Percentiles rank a stretch among this genome's conserved stretches.
Conservation (phyloP, 2,888 invertebrate species). For the Gonocerus acuteangulatus region DNA sequence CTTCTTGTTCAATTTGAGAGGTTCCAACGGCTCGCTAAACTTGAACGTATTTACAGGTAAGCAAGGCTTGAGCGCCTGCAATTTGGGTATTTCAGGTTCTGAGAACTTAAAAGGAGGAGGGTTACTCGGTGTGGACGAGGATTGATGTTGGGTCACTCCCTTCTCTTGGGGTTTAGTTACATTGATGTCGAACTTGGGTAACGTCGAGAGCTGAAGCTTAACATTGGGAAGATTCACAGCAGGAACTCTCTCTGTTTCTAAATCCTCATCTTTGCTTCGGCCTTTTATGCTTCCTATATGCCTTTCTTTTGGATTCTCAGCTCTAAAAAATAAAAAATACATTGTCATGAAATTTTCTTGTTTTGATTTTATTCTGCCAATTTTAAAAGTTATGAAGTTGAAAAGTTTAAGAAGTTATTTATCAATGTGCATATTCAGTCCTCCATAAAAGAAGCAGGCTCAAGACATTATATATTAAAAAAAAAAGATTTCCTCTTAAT, state of each 20-base stretch:
- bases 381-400: not conserved
- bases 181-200: slow-evolving; percentile 44
- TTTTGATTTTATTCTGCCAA: too few relatives aligned
- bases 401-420: too few relatives aligned
- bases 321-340: slow-evolving; percentile 29
- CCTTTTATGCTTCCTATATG: slow-evolving; percentile 34
- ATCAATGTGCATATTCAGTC: too few relatives aligned
- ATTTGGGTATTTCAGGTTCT: slow-evolving; percentile 5
- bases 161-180: slow-evolving; percentile 33
- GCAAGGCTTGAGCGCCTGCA: not conserved
- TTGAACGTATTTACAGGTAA: slow-evolving; percentile 21
- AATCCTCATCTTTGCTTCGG: slow-evolving; percentile 25
- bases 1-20: not conserved
- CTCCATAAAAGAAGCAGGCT: too few relatives aligned
- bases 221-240: slow-evolving; percentile 42
- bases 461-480: too few relatives aligned
- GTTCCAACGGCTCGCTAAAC: slow-evolving; percentile 32
- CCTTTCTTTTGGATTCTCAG: slow-evolving; percentile 23
- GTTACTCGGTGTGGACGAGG: slow-evolving; percentile 25
- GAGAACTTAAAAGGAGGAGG: slow-evolving; percentile 11
- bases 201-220: slow-evolving; percentile 50
- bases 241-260: slow-evolving; percentile 27
- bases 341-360: too few relatives aligned
- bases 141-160: not conserved
- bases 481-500: too few relatives aligned